Evolutionary conservation across 2,888 invertebrate genomes (phyloP), one percentile per base, ranked within the genome.

Genomic region (Oxytorus armatus): DNA sequence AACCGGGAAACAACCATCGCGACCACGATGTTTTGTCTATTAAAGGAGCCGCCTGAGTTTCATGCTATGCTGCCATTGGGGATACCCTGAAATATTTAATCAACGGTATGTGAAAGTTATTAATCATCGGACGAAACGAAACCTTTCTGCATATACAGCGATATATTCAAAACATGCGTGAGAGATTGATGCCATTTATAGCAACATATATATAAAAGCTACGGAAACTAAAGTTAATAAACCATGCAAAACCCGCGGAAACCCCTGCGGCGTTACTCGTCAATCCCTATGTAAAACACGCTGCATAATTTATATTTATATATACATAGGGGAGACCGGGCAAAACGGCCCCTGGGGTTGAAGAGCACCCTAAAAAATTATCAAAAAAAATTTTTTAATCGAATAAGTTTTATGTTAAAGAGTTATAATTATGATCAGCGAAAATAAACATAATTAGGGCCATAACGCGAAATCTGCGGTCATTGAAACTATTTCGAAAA

Each of bases 81-180:
- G 11, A 51, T 39, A 14, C 53, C 53, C 33, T 42, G 11, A 68
- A 73, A 78, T 73, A 78, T 68, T 73, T 61, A 68, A 78, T 73
- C 61, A 73, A 51, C 61, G 25, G 25, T 53, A 39, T 53, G 61
- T 23, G 25, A 25, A 11, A 55, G 55, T 66, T 68, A 78, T 73
- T 78, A 78, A 73, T 78, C 61, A 74, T 68, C 47, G 44, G 53
- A 68, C 42, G 49, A 75, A 68, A 68, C 39, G 14, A 57, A 29
- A 42, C 51, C 10, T 49, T n/a, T 18, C 42, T n/a, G 55, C 2
- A 23, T 36, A 51, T 3, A 36, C 3, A 53, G 14, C 33, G 21
- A 57, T 36, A 57, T 23, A 53, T 18, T 1, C 36, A 42, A 61
- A 11, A 10, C n/a, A 25, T 25, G 7, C 7, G 14, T 53, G 55